Conservation (phyloP, 2,113 vertebrate species). For the Caranx ignobilis region DNA sequence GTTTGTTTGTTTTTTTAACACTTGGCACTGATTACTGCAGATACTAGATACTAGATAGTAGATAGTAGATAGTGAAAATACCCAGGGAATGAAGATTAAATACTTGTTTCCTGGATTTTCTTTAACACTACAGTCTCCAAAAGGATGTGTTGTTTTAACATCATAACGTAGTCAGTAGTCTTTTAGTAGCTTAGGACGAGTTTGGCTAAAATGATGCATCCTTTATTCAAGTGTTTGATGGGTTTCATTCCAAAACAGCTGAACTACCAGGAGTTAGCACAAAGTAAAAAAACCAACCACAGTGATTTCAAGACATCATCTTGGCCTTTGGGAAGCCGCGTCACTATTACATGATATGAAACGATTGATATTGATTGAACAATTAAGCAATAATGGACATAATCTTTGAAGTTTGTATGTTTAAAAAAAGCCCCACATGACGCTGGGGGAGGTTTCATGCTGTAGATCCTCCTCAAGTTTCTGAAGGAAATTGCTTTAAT, state of each 20-base stretch:
- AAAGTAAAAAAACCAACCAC: background rate
- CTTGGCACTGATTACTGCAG: background rate
- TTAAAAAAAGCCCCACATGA: too few species aligned
- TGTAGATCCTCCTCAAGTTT: too few species aligned
- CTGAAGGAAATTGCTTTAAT: too few species aligned
- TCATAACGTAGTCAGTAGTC: background rate
- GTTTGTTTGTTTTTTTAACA: background rate
- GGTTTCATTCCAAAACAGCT: conserved; percentile 30
- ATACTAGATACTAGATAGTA: background rate
- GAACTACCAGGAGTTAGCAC: background rate
- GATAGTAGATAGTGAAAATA: conserved; percentile 14
- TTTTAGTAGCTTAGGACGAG: background rate
- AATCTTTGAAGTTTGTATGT: too few species aligned
- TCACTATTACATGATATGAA: background rate
- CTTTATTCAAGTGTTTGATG: background rate
- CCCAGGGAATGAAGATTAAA: background rate
- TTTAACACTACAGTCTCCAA: background rate
- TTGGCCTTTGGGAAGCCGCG: background rate
- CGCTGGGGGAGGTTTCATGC: too few species aligned
- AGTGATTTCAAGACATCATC: background rate
- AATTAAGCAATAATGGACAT: too few species aligned
- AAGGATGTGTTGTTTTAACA: conserved; percentile 19
- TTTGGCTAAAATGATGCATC: conserved; percentile 4
- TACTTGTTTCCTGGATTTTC: background rate
- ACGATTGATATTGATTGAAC: background rate